Evolutionary conservation across 2,113 vertebrate genomes (phyloP).

Genomic region (Oriolus oriolus): DNA sequence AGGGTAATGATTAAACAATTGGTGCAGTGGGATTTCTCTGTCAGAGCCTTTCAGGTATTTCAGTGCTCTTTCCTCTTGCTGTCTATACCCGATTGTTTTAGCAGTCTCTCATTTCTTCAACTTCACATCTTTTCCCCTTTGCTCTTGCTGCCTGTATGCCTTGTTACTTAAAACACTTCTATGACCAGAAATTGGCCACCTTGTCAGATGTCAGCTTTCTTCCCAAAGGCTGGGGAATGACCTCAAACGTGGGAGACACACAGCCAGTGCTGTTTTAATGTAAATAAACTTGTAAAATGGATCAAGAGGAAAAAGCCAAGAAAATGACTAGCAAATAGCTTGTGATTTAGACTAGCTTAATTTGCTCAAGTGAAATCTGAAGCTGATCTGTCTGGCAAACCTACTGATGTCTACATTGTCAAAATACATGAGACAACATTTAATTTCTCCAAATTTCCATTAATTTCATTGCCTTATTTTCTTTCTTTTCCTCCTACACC

Average conservation of each 20-base stretch:
- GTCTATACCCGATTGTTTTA: neutral
- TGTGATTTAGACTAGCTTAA: neutral
- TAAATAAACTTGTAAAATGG: neutral
- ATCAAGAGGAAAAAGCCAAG: neutral
- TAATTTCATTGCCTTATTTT: slow-evolving; percentile 64
- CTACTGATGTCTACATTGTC: slow-evolving; percentile 65
- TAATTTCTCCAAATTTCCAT: slow-evolving; percentile 64
- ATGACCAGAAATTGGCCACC: neutral
- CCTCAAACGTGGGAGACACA: neutral
- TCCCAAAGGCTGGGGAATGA: neutral
- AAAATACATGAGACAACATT: slow-evolving; percentile 67
- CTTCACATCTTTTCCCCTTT: neutral
- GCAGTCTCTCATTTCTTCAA: neutral
- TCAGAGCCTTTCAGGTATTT: neutral
- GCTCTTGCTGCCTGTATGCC: neutral
- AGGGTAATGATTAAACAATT: neutral
- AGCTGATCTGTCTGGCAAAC: slow-evolving; percentile 60
- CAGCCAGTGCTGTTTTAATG: neutral
- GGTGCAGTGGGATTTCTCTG: neutral
- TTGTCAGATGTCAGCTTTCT: neutral
- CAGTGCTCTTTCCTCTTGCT: neutral
- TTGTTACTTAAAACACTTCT: neutral
- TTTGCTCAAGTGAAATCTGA: neutral
- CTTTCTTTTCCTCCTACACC: slow-evolving; percentile 57
- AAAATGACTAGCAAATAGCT: neutral